These are phyloP conservation scores for Leontopithecus rosalia DNA, from an alignment of 2,797 vertebrate species.

Conservation along the genomic window DNA sequence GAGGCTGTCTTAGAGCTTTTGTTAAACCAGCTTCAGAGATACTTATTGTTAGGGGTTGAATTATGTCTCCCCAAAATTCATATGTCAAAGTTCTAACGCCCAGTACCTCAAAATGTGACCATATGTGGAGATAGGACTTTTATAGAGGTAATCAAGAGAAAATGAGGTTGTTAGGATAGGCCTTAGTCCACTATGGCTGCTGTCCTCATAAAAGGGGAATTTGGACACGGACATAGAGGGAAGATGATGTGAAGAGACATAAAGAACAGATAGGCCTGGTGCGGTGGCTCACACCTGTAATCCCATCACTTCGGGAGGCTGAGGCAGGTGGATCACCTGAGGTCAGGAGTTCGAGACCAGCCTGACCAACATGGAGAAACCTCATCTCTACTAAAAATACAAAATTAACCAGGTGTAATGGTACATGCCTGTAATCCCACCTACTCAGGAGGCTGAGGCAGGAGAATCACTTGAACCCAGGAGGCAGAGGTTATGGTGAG, in stretches of 20 bases:
- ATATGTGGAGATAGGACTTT: background rate
- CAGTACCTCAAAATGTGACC: background rate
- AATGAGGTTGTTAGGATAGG: background rate
- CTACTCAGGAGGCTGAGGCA: no score
- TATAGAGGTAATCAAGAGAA: background rate
- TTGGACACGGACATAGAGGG: background rate
- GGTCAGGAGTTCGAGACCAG: no score
- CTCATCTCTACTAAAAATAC: no score
- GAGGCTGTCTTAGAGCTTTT: background rate
- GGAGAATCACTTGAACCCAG: no score
- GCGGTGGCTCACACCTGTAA: no score
- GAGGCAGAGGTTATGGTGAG: no score
- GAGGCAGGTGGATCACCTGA: no score
- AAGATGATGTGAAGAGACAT: background rate
- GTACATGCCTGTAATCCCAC: no score
- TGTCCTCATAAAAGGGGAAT: background rate
- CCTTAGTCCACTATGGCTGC: background rate
- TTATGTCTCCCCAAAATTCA: background rate
- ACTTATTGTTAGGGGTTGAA: background rate
- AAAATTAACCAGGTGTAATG: no score
- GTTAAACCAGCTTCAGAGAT: background rate
- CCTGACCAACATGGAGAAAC: no score
- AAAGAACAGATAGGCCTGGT: background rate
- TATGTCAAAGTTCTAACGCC: background rate
- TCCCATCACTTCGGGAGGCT: no score